phyloP scores from a whole-genome alignment of 1,140 invertebrate genomes.

The Bemisia tabaci region DNA sequence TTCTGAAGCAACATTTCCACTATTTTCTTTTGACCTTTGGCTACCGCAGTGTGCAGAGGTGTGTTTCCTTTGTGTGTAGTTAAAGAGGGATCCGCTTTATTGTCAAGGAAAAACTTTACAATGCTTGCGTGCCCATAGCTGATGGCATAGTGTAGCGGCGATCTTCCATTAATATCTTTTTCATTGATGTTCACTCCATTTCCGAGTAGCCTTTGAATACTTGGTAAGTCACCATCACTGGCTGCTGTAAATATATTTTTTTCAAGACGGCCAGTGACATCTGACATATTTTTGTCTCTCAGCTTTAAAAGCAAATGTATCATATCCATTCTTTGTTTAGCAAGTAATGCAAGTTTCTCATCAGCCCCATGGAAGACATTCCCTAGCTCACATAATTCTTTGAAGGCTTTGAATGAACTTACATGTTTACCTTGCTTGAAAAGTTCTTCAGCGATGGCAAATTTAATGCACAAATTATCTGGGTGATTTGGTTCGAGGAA shows the following conservation, averaged over 20 bases:
- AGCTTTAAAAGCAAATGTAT: neutral
- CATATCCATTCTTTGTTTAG: neutral
- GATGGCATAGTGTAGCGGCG: conserved; percentile 2
- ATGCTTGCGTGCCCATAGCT: conserved; percentile 49
- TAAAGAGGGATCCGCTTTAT: neutral
- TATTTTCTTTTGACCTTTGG: conserved; percentile 7
- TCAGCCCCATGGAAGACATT: neutral
- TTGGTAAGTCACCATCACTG: conserved; percentile 13
- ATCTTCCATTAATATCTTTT: neutral
- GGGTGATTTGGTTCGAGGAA: neutral
- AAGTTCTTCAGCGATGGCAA: neutral
- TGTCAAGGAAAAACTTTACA: conserved; percentile 1
- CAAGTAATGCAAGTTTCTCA: neutral
- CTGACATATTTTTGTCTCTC: neutral
- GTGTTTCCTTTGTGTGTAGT: conserved; percentile 5
- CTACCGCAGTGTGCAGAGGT: conserved; percentile 14
- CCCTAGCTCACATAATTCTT: neutral
- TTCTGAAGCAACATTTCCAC: conserved; percentile 12
- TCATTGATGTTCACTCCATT: conserved; percentile 12
- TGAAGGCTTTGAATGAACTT: neutral
- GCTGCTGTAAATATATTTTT: conserved; percentile 17
- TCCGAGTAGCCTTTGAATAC: conserved; percentile 17
- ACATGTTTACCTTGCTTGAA: neutral
- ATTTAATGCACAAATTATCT: neutral
- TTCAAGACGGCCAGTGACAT: neutral